phyloP scores from a whole-genome alignment of 2,888 invertebrate genomes.

The Pollenia angustigena region DNA sequence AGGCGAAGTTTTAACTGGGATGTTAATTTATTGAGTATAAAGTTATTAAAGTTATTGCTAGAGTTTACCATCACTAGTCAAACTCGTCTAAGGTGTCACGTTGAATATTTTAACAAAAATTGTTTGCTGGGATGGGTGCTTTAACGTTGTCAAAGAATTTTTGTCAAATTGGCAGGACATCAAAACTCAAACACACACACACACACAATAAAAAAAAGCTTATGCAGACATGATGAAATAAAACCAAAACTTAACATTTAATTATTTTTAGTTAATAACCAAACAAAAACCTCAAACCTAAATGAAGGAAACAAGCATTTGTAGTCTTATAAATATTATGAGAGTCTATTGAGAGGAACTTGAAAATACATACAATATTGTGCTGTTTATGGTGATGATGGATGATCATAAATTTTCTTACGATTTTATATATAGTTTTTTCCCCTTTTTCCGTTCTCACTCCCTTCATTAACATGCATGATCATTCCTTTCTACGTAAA shows the following conservation, averaged over 20 bases:
- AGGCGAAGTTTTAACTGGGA: too few species aligned
- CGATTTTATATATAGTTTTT: conserved; percentile 3
- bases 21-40: too few species aligned
- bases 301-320: background rate
- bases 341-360: background rate
- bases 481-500: background rate
- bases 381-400: conserved; percentile 59
- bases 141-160: conserved; percentile 57
- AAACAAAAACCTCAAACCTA: conserved; percentile 13
- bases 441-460: background rate
- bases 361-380: background rate
- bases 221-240: conserved; percentile 34
- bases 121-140: background rate
- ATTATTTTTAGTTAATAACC: conserved; percentile 55
- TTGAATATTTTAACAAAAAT: too few species aligned
- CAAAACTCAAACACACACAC: conserved; percentile 7
- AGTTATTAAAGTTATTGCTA: too few species aligned
- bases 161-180: conserved; percentile 65
- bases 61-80: too few species aligned
- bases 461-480: conserved; percentile 24
- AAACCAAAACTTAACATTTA: conserved; percentile 61
- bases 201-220: background rate
- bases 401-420: conserved; percentile 68
- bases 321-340: background rate
- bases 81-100: too few species aligned